Evolutionary conservation across 2,113 vertebrate species (phyloP).

Genomic region (Geococcyx californianus): DNA sequence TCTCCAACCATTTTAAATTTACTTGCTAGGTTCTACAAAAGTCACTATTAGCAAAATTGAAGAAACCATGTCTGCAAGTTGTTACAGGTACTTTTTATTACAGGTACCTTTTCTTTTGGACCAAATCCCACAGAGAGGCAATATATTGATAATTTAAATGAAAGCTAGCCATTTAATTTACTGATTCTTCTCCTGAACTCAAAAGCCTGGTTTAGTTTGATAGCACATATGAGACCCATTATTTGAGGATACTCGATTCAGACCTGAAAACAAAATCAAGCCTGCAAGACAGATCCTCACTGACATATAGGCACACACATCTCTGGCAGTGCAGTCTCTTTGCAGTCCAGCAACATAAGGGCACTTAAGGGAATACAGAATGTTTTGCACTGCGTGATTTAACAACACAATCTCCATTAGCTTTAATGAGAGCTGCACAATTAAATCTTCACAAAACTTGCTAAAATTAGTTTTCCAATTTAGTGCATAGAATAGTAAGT

Average conservation of each 20-base stretch:
- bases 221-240: neutral
- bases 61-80: neutral
- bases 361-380: conserved; percentile 27
- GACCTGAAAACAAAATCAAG: neutral
- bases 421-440: conserved; percentile 26
- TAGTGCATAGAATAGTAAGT: neutral
- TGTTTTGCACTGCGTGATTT: neutral
- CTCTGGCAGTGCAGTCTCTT: neutral
- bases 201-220: neutral
- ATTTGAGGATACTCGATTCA: neutral
- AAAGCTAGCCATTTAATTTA: neutral
- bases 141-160: neutral
- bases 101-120: neutral
- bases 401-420: conserved; percentile 35
- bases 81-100: neutral
- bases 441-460: neutral
- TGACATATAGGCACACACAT: neutral
- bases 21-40: neutral
- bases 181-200: neutral
- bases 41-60: neutral
- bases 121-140: neutral
- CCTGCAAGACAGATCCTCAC: neutral
- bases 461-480: conserved; percentile 7
- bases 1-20: neutral
- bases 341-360: neutral